These are phyloP conservation scores for Dipodomys stephensi DNA, from an alignment of 2,113 vertebrate genomes.

Conservation along the genomic window DNA sequence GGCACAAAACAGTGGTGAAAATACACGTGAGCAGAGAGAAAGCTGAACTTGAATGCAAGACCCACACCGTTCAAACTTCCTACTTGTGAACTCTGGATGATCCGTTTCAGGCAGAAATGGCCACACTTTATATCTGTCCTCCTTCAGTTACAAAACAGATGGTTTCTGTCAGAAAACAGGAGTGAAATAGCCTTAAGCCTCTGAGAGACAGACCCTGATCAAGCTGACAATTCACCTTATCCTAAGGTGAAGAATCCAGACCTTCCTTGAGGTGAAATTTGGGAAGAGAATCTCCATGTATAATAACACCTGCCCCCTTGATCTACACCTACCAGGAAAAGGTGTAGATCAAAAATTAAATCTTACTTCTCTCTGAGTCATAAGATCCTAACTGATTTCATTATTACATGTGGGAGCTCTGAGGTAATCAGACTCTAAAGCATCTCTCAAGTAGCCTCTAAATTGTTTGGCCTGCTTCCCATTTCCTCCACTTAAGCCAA, in stretches of 20 bases:
- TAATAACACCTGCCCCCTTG: neutral
- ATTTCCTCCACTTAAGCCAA: neutral
- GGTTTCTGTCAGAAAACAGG: too few relatives aligned
- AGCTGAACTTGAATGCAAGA: neutral
- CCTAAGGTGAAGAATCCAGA: neutral
- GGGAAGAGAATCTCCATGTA: neutral
- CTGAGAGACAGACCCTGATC: neutral
- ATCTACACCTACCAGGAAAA: conserved; percentile 19
- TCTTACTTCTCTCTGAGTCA: conserved; percentile 51
- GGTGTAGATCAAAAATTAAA: conserved; percentile 29
- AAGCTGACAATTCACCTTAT: neutral
- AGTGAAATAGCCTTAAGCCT: too few relatives aligned
- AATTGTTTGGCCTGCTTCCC: conserved; percentile 36
- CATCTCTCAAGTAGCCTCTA: neutral
- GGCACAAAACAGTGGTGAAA: neutral
- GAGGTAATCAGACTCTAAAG: conserved; percentile 23
- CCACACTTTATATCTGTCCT: neutral
- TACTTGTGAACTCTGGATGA: neutral
- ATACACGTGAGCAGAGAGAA: neutral
- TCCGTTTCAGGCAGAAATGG: neutral
- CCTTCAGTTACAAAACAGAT: neutral
- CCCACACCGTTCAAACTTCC: neutral
- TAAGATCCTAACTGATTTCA: conserved; percentile 29
- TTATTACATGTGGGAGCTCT: neutral
- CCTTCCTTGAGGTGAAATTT: neutral